Percentiles rank a stretch among this genome's conserved stretches.
Evolutionary conservation across 2,113 vertebrate genomes (phyloP).

Genomic region (Sciurus niger): DNA sequence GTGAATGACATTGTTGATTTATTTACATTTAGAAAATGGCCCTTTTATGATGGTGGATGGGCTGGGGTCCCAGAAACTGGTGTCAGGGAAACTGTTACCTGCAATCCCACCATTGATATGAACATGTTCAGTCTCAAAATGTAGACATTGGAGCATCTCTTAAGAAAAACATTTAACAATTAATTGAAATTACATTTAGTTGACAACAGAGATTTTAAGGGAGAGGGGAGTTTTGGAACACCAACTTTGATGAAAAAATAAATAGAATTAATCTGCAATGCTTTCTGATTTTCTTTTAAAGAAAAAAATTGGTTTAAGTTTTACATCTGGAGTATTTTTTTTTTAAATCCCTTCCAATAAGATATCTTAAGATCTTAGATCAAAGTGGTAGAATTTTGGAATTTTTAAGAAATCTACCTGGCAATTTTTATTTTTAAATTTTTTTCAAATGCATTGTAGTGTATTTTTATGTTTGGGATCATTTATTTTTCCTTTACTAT

Average conservation of each 20-base stretch:
- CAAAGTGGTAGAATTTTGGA: neutral
- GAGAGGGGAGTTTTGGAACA: neutral
- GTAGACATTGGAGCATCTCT: neutral
- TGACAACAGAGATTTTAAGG: neutral
- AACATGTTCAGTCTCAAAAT: neutral
- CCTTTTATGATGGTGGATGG: fast-evolving
- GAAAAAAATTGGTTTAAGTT: conserved; percentile 53
- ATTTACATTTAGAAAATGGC: too few species aligned
- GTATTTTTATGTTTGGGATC: neutral
- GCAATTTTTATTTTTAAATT: neutral
- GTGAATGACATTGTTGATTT: neutral
- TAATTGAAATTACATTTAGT: conserved; percentile 1
- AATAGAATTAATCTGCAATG: neutral
- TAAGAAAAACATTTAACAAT: neutral
- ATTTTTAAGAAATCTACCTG: neutral
- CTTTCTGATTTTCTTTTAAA: neutral
- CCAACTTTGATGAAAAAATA: neutral
- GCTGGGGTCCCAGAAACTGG: too few species aligned
- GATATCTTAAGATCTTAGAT: neutral
- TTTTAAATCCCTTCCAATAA: neutral
- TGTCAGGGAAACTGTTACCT: neutral
- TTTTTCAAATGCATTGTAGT: neutral
- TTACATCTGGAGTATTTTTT: neutral
- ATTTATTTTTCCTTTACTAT: neutral
- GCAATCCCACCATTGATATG: neutral